phyloP scores from a whole-genome alignment of 1,140 invertebrate species.

The Centruroides sculpturatus region DNA sequence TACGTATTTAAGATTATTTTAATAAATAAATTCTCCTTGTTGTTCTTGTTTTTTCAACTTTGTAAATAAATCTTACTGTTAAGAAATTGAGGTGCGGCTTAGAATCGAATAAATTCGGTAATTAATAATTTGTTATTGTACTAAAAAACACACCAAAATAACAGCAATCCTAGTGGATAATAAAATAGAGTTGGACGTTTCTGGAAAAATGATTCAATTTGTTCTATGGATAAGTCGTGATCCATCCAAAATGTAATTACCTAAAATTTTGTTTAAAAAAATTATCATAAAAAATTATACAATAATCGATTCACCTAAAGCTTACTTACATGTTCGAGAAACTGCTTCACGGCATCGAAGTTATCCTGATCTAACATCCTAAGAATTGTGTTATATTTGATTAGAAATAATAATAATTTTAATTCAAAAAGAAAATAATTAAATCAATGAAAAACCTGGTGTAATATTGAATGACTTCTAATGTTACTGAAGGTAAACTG shows the following conservation, averaged over 20 bases:
- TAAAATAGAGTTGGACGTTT: conserved; percentile 2
- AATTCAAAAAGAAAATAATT: not conserved
- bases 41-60: too few species aligned
- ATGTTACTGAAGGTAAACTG: not conserved
- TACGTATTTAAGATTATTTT: too few species aligned
- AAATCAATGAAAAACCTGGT: not conserved
- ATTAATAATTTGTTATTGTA: not conserved
- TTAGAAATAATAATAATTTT: not conserved
- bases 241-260: conserved; percentile 9
- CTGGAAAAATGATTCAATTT: conserved; percentile 7
- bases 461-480: not conserved
- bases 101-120: not conserved
- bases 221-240: conserved; percentile 1
- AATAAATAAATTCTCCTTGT: too few species aligned
- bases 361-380: conserved; percentile 6
- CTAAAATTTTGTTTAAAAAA: not conserved
- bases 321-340: conserved; percentile 9
- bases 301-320: not conserved
- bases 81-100: too few species aligned
- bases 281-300: not conserved
- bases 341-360: conserved; percentile 3
- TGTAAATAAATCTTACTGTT: too few species aligned
- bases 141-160: conserved; percentile 3
- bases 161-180: conserved; percentile 7
- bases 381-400: not conserved